A percentile compares a stretch with the other conserved stretches of the same genome.
Conservation (phyloP, 64 coral and sea anemone species). For the Dendronephthya gigantea region DNA sequence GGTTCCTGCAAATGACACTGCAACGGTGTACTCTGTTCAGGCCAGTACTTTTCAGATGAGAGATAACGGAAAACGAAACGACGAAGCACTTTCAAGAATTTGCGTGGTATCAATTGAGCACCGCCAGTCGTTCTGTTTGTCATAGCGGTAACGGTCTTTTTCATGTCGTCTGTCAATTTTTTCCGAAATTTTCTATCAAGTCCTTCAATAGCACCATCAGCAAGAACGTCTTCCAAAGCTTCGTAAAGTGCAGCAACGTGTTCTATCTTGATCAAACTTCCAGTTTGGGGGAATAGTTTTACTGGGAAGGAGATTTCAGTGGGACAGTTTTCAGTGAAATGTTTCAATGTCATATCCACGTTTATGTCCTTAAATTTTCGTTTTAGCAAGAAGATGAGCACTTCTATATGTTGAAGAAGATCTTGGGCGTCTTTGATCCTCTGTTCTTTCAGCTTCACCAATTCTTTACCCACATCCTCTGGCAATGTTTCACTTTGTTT, state of each 20-base stretch:
- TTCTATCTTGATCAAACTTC: constrained; percentile 13
- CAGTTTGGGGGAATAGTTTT: constrained; percentile 27
- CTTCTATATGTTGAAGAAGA: constrained; percentile 52
- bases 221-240: constrained; percentile 40
- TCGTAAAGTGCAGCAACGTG: constrained; percentile 58
- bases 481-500: constrained; percentile 36
- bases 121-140: not conserved
- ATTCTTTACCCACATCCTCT: constrained; percentile 12
- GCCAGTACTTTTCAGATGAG: constrained; percentile 17
- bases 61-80: constrained; percentile 79
- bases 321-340: constrained; percentile 34
- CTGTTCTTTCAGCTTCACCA: constrained; percentile 36
- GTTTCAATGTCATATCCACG: constrained; percentile 12
- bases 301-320: constrained; percentile 30
- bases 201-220: constrained; percentile 37
- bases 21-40: constrained; percentile 14
- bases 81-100: constrained; percentile 35
- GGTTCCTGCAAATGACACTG: constrained; percentile 31
- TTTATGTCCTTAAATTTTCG: constrained; percentile 15
- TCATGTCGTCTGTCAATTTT: not conserved
- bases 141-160: not conserved
- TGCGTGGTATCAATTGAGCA: not conserved
- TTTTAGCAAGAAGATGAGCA: constrained; percentile 58
- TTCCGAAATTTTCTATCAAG: constrained; percentile 37
- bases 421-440: constrained; percentile 40